A percentile compares a stretch with the other conserved stretches of the same genome.
Evolutionary conservation across 2,797 vertebrate genomes (phyloP).

Genomic region (Malacoctenus gilli): DNA sequence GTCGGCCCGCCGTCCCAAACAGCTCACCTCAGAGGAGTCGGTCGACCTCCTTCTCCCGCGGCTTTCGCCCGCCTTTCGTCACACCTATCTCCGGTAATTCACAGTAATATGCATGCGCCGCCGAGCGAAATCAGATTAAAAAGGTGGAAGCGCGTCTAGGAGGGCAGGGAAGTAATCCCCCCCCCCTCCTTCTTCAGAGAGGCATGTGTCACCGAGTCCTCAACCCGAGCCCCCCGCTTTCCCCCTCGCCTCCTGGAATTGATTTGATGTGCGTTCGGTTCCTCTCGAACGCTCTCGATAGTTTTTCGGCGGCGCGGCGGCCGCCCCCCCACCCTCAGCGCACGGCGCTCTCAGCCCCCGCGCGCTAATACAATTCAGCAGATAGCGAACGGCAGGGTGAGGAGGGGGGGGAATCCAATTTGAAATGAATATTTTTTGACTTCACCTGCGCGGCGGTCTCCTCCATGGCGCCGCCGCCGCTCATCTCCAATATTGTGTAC

Average conservation of each 20-base stretch:
- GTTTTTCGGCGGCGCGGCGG: slow-evolving; percentile 26
- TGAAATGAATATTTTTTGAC: slow-evolving; percentile 70
- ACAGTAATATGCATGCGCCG: slow-evolving; percentile 55
- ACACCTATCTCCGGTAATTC: slow-evolving; percentile 53
- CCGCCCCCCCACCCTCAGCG: slow-evolving; percentile 37
- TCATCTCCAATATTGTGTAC: slow-evolving; percentile 64
- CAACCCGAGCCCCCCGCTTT: slow-evolving; percentile 33
- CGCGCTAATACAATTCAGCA: slow-evolving; percentile 67
- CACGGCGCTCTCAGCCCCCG: slow-evolving; percentile 44
- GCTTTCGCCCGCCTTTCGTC: slow-evolving; percentile 34
- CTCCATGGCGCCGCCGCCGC: slow-evolving; percentile 39
- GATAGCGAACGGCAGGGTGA: slow-evolving; percentile 60
- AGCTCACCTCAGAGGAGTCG: slow-evolving; percentile 45
- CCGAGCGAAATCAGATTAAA: slow-evolving; percentile 62
- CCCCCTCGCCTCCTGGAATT: slow-evolving; percentile 54
- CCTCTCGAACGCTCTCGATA: slow-evolving; percentile 49
- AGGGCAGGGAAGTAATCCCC: slow-evolving; percentile 59
- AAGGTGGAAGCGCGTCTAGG: slow-evolving; percentile 47
- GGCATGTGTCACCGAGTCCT: slow-evolving; percentile 58
- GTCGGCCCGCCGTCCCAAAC: slow-evolving; percentile 8
- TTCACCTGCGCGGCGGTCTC: slow-evolving; percentile 57
- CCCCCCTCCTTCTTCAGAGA: too few species aligned
- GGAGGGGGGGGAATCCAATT: slow-evolving; percentile 70
- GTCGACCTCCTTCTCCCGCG: slow-evolving; percentile 19
- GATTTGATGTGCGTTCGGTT: slow-evolving; percentile 66